Base-by-base conservation (phyloP, 2,888 invertebrate species). In the Pilophorus perplexus region DNA sequence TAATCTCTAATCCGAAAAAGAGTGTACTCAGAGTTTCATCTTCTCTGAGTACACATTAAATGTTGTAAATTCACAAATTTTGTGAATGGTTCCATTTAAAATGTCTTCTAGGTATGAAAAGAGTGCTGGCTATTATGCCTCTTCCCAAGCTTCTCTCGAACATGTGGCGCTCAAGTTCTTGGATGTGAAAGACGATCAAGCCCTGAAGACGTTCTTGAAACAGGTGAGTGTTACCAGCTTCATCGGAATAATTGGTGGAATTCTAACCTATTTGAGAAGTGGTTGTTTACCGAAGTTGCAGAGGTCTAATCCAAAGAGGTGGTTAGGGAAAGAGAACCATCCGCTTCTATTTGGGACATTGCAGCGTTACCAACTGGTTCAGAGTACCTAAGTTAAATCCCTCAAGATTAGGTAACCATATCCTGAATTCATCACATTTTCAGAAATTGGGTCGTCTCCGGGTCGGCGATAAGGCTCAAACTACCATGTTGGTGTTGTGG, bases 401-500 rank as follows among this genome's bases (percentile, higher is more conserved):
- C n/a, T n/a, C n/a, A n/a, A n/a, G n/a, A n/a, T n/a, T n/a, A n/a
- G n/a, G n/a, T n/a, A n/a, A n/a, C n/a, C n/a, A n/a, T n/a, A n/a
- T n/a, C n/a, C n/a, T n/a, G n/a, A n/a, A n/a, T n/a, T n/a, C n/a
- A n/a, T n/a, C n/a, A n/a, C n/a, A n/a, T 52, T 70, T 73, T 14
- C 70, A 81, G 77, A 92, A 95, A 77, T 78, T 98, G 59, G 86
- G 87, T 20, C 83, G 84, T 25, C 76, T 93, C 12, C 83, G 82
- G 28, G 78, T 82, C 1, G 84, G 85, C 72, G 93, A 95, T 25
- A 88, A 88, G 74, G 91, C 94, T 0, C 89, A 94, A 74, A 86
- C 90, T 54, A 93, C 95, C 0, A 91, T 96, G 85, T 82, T 99
- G 37, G 90, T 96, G 0, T 84, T 95, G 64, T 99, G 98, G 97